phyloP scores from a whole-genome alignment of 2,113 vertebrate genomes.

The Pachypanchax playfairii region DNA sequence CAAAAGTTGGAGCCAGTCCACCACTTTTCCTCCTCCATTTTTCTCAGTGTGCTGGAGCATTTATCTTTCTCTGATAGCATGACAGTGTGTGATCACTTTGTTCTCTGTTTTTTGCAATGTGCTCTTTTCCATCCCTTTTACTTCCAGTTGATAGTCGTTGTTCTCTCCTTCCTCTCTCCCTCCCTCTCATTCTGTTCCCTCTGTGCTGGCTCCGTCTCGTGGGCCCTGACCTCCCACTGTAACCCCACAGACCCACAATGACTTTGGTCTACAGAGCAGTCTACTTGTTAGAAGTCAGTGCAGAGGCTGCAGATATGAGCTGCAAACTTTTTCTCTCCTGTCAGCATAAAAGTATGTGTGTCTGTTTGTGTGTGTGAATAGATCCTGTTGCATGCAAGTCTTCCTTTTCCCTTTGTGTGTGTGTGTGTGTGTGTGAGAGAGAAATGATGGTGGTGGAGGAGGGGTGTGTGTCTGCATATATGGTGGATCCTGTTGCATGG shows the following conservation, averaged over 20 bases:
- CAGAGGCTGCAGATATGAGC: conserved; percentile 78
- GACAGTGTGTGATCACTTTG: conserved; percentile 43
- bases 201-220: conserved; percentile 50
- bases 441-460: conserved; percentile 46
- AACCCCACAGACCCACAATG: conserved; percentile 64
- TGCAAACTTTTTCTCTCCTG: conserved; percentile 74
- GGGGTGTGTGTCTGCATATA: conserved; percentile 45
- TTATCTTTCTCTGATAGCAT: conserved; percentile 45
- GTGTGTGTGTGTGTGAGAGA: conserved; percentile 40
- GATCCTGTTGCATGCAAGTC: conserved; percentile 79
- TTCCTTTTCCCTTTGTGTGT: conserved; percentile 55
- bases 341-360: conserved; percentile 78
- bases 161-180: conserved; percentile 38
- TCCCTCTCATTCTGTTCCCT: conserved; percentile 51
- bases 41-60: conserved; percentile 26
- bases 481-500: conserved; percentile 80
- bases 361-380: conserved; percentile 68
- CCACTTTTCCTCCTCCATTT: conserved; percentile 5
- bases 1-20: conserved; percentile 36
- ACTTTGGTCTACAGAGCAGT: conserved; percentile 68
- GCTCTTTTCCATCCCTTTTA: conserved; percentile 17
- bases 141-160: conserved; percentile 52
- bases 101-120: conserved; percentile 29
- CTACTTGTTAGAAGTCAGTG: conserved; percentile 72
- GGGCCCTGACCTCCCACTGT: conserved; percentile 63